Base-by-base conservation (phyloP, 2,888 invertebrate genomes). In the Limnephilus marmoratus region DNA sequence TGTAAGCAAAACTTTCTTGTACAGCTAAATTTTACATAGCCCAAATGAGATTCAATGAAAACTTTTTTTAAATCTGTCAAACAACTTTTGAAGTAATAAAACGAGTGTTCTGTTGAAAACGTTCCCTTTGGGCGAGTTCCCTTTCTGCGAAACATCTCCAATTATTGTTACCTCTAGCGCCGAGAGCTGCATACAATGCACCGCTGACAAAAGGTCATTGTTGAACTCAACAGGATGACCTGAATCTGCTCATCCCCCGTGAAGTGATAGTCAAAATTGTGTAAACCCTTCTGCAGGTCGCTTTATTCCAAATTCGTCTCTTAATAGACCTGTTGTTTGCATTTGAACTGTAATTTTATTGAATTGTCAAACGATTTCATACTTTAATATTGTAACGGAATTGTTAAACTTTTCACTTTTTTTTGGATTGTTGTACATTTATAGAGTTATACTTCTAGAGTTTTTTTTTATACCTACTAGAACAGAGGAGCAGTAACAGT, bases 191-290 rank as follows among this genome's bases (percentile, higher is more conserved):
- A 68, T 24, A 68, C 68, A 68, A 68, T 68, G 68, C 68, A 24
- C 9, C 68, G 7, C 68, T 68, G 68, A 68, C 24, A 68, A 68
- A 68, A 68, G 68, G 68, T 68, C 68, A 68, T 68, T 68, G 68
- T 68, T 68, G 24, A 68, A 68, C 68, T 68, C 68, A 68, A 68
- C 68, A 68, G 9, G 68, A 68, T 68, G 68, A 68, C 68, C 68
- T 68, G 68, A 68, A 68, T 68, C 68, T 68, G 68, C 68, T 68
- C 68, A 68, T 68, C 68, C 68, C 53, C n/a, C 68, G 68, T 68
- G 68, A 68, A 68, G 68, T n/a, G 24, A 68, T 68, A n/a, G 68
- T 68, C 68, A 68, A 68, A 68, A 68, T 68, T 24, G 9, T 68
- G 68, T 68, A 68, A 68, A 68, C 68, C 68, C 68, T 68, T 68